These are phyloP conservation scores for Micoletzkya japonica DNA, from an alignment of 2,888 invertebrate species.

Conservation along the genomic window DNA sequence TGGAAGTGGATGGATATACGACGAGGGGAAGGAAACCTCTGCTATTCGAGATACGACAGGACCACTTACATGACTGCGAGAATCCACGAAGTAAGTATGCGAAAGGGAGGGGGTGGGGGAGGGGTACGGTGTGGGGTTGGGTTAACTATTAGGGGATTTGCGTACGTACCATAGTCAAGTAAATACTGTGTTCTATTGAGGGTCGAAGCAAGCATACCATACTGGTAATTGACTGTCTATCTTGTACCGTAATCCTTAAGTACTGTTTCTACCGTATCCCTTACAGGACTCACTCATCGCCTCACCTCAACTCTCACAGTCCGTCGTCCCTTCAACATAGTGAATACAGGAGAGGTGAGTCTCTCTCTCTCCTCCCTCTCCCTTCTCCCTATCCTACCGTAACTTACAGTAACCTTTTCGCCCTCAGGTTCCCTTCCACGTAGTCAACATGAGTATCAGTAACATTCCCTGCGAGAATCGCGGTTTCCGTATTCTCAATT, in stretches of 20 bases:
- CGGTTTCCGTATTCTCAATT: constrained; percentile 79
- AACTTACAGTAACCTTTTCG: background rate
- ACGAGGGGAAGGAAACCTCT: constrained; percentile 70
- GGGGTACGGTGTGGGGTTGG: no score
- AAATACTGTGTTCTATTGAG: no score
- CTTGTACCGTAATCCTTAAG: no score
- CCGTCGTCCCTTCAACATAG: constrained; percentile 80
- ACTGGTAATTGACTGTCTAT: no score
- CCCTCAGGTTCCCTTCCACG: constrained; percentile 73
- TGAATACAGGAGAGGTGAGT: constrained; percentile 80
- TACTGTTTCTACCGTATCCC: background rate
- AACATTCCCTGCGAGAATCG: constrained; percentile 66
- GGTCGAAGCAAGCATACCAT: no score
- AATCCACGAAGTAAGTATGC: constrained; percentile 68
- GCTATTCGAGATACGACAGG: constrained; percentile 79
- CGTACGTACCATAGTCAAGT: no score
- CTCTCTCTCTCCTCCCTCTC: background rate
- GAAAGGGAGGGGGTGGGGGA: no score
- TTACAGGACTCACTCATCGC: constrained; percentile 59
- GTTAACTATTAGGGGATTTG: no score
- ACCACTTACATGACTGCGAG: constrained; percentile 72
- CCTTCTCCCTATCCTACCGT: background rate
- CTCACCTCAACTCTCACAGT: constrained; percentile 75
- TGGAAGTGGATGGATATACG: constrained; percentile 69
- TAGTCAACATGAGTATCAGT: constrained; percentile 67